These are phyloP conservation scores for Saguinus midas DNA, from an alignment of 2,113 vertebrate species.

Conservation along the genomic window DNA sequence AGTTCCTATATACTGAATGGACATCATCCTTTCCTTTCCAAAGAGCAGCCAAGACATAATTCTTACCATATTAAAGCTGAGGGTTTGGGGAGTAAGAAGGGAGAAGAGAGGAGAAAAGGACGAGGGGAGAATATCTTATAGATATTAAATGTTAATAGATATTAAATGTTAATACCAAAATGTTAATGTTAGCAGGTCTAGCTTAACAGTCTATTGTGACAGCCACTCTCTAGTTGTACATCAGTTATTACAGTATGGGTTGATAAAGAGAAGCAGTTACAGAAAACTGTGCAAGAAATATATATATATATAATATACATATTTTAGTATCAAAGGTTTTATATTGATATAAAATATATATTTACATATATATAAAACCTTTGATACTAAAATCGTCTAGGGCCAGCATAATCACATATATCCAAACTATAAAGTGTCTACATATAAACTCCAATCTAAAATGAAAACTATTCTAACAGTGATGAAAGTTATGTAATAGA, in stretches of 20 bases:
- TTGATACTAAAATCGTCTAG: background rate
- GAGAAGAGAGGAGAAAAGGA: background rate
- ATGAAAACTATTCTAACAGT: background rate
- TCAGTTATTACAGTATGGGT: background rate
- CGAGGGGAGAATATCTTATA: fast-evolving
- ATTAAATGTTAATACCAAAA: too few species aligned
- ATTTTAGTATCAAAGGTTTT: too few species aligned
- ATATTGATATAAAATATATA: too few species aligned
- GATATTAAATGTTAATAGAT: too few species aligned
- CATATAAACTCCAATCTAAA: conserved; percentile 1
- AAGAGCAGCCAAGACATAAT: background rate
- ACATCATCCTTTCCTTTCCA: background rate
- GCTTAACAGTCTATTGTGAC: too few species aligned
- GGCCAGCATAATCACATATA: background rate
- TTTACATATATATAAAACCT: background rate
- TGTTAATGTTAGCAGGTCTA: too few species aligned
- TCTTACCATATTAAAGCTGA: background rate
- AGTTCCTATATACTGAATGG: background rate
- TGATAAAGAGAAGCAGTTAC: background rate
- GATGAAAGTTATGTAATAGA: background rate
- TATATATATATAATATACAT: too few species aligned
- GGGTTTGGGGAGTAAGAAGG: background rate
- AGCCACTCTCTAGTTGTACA: background rate
- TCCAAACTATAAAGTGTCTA: background rate
- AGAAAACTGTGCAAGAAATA: background rate